phyloP scores from a whole-genome alignment of 2,113 vertebrate species.

The Paracanthobrama guichenoti region DNA sequence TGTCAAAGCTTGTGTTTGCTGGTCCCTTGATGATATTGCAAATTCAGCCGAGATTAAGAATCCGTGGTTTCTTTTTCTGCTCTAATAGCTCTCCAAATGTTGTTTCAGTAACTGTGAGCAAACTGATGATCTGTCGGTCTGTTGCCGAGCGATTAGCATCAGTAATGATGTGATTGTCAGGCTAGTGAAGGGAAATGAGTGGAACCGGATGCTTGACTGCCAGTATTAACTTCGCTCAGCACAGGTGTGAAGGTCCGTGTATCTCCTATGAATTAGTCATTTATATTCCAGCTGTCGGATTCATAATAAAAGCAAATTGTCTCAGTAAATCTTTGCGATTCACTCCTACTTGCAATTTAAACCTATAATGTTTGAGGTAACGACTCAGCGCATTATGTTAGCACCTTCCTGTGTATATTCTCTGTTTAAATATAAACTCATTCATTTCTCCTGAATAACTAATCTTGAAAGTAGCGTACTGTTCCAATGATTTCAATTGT shows the following conservation, averaged over 20 bases:
- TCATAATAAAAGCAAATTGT: slow-evolving; percentile 25
- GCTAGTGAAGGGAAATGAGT: slow-evolving; percentile 27
- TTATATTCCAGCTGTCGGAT: slow-evolving; percentile 14
- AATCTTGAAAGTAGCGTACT: neutral
- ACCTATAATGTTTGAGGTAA: neutral
- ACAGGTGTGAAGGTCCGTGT: slow-evolving; percentile 23
- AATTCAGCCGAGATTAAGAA: slow-evolving; percentile 30
- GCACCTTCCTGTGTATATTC: neutral
- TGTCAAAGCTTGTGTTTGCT: neutral
- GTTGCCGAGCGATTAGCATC: slow-evolving; percentile 23
- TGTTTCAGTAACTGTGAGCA: slow-evolving; percentile 32
- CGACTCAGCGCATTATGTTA: neutral
- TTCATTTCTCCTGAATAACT: neutral
- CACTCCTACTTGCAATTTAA: neutral
- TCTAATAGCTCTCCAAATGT: slow-evolving; percentile 32
- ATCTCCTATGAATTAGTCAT: slow-evolving; percentile 1
- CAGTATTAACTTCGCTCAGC: slow-evolving; percentile 29
- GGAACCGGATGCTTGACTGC: slow-evolving; percentile 41
- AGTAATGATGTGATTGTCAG: slow-evolving; percentile 40
- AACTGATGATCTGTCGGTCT: slow-evolving; percentile 25
- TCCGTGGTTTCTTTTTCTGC: neutral
- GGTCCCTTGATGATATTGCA: neutral
- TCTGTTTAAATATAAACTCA: neutral
- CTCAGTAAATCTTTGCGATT: slow-evolving; percentile 1
- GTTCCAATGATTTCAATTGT: neutral